A percentile compares a stretch with the other conserved stretches of the same genome.
phyloP scores from a whole-genome alignment of 2,113 vertebrate genomes.

The Eudyptes chrysolophus region DNA sequence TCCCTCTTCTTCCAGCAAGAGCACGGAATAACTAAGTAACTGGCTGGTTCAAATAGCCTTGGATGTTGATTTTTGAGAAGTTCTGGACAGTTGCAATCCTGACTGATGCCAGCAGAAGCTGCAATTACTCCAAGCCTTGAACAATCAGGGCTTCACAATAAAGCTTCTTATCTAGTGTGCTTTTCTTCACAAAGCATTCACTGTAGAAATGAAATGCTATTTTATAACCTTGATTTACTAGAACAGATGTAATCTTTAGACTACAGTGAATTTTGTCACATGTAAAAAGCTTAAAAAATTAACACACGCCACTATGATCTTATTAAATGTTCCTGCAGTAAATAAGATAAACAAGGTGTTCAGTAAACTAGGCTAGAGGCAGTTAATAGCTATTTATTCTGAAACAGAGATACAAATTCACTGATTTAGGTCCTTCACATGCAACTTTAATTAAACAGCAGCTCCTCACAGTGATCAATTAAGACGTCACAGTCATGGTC shows the following conservation, averaged over 20 bases:
- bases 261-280: neutral
- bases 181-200: neutral
- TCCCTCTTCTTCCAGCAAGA: neutral
- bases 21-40: neutral
- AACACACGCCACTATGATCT: neutral
- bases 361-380: neutral
- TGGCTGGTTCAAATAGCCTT: neutral
- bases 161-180: neutral
- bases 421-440: neutral
- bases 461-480: neutral
- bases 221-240: conserved; percentile 12
- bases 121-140: conserved; percentile 6
- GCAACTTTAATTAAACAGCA: neutral
- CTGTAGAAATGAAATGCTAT: conserved; percentile 1
- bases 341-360: neutral
- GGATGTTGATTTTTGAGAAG: neutral
- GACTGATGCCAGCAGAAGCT: neutral
- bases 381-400: neutral
- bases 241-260: neutral
- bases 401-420: neutral
- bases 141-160: neutral
- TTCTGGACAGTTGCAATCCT: neutral
- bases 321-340: neutral
- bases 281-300: neutral
- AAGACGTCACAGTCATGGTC: neutral